Evolutionary conservation across 2,113 vertebrate genomes (phyloP), one percentile per base, ranked within the genome.

Genomic region (Macquaria ambigua): DNA sequence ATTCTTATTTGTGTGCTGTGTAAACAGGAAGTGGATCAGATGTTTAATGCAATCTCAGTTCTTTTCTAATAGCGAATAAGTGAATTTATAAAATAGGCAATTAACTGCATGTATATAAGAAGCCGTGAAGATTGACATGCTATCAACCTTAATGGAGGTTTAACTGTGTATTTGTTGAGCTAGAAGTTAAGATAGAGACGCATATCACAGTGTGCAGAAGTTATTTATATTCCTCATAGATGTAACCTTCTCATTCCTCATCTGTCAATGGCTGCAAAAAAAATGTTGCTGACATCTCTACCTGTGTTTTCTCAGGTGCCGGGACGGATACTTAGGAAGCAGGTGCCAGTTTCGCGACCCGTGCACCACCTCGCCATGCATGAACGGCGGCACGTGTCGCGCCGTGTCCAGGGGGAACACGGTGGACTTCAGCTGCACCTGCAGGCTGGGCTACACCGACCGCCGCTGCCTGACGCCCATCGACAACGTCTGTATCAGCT

Each of bases 341-440:
- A 93, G 92, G 2, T 99, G 98, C 93, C 97, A 99, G 94, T 94
- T 96, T 11, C 93, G 21, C n/a, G 96, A 97, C 93, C 98, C 97
- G 0, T 99, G 98, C 93, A 87, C 89, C 58, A 91, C 91, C 43
- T 89, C 83, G 20, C 96, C 96, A 1, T 99, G 98, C 93, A 94
- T 90, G 94, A 98, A 99, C 2, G 94, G 94, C 0, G 98, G 96
- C 72, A 93, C 92, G 0, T 99, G 98, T 91, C 95, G 46, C 0
- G 58, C 89, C 0, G 55, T 94, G 1, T 70, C 93, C 39, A 96
- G 75, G 0, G 95, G 93, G 0, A 92, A 92, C 83, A 74, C 67
- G 0, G 95, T 92, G 58, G 96, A 96, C 84, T 97, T 95, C 67
- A 77, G 74, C 88, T 99, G 98, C 59, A 86, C 82, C 73, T 99